These are phyloP conservation scores for Tetrao urogallus DNA, from an alignment of 2,113 vertebrate genomes.

Conservation along the genomic window DNA sequence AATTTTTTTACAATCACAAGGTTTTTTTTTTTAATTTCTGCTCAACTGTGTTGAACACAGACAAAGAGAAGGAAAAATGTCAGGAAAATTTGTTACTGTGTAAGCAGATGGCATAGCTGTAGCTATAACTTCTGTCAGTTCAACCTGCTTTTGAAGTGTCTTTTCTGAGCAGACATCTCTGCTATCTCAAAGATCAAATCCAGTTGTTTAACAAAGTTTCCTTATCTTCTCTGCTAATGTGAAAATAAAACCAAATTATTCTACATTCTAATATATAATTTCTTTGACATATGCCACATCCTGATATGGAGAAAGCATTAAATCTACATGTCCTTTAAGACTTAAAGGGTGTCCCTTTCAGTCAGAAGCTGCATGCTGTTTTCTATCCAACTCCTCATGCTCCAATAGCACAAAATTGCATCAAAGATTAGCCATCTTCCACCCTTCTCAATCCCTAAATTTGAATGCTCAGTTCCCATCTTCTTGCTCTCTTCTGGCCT, in stretches of 20 bases:
- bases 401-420: not conserved
- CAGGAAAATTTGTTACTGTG: not conserved
- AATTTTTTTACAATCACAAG: not conserved
- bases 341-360: not conserved
- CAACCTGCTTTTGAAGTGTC: not conserved
- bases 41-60: not conserved
- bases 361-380: not conserved
- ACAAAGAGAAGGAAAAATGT: not conserved
- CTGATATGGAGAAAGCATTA: not conserved
- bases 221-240: not conserved
- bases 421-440: not conserved
- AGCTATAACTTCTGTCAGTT: not conserved
- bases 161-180: not conserved
- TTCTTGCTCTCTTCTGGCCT: constrained; percentile 13
- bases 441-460: not conserved
- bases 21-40: not conserved
- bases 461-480: not conserved
- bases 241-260: not conserved
- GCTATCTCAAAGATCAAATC: not conserved
- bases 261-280: not conserved
- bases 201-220: not conserved
- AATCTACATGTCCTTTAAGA: not conserved
- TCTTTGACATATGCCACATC: not conserved
- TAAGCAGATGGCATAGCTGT: not conserved
- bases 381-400: not conserved